Evolutionary conservation across 2,113 vertebrate genomes (phyloP).

Genomic region (Arvicanthis niloticus): DNA sequence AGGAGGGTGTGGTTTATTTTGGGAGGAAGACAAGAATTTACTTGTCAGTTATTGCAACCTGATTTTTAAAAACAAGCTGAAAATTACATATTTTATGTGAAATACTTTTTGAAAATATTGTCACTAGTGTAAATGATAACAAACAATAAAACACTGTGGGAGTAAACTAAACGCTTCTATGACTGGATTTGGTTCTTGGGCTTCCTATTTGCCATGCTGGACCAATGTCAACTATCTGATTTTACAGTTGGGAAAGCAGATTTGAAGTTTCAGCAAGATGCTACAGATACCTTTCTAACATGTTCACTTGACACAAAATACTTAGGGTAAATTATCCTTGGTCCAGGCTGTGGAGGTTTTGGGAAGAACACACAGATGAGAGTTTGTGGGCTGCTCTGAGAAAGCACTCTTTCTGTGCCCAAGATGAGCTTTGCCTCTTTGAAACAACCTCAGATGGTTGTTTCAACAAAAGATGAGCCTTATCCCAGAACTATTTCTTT

Average conservation of each 20-base stretch:
- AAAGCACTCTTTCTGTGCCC: accelerated
- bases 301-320: background rate
- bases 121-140: background rate
- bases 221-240: background rate
- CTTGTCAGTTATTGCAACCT: background rate
- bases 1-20: background rate
- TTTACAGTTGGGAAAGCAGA: slow-evolving; percentile 9
- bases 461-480: too few species aligned
- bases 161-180: background rate
- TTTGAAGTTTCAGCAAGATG: background rate
- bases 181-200: background rate
- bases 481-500: too few species aligned
- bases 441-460: background rate
- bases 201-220: background rate
- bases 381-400: background rate
- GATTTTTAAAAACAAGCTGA: slow-evolving; percentile 38
- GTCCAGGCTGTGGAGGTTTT: background rate
- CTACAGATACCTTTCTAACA: background rate
- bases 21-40: background rate
- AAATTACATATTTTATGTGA: slow-evolving; percentile 19
- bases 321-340: background rate
- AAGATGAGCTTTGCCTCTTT: too few species aligned
- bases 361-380: background rate
- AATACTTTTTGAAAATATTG: background rate
- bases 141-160: background rate